Evolutionary conservation across 2,888 invertebrate genomes (phyloP).

Genomic region (Cephus pygmeus): DNA sequence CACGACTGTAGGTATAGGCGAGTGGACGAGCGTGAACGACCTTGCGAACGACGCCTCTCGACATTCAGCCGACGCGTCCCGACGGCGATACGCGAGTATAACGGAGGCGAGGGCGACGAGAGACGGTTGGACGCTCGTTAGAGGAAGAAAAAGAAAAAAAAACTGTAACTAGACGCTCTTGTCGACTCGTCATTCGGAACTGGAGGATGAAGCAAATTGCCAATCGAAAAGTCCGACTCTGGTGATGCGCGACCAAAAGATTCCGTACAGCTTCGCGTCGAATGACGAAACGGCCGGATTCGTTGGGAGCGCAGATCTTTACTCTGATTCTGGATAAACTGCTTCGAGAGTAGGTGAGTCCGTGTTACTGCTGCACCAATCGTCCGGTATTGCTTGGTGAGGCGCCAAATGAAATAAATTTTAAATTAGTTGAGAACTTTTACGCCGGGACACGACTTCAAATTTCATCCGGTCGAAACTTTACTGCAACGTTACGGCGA

Average conservation of each 20-base stretch:
- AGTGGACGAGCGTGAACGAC: neutral
- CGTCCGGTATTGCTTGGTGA: constrained; percentile 38
- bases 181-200: neutral
- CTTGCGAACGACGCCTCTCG: neutral
- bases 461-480: neutral
- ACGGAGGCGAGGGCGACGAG: neutral
- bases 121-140: neutral
- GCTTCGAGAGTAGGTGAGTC: neutral
- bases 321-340: neutral
- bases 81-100: neutral
- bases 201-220: neutral
- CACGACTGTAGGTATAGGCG: neutral
- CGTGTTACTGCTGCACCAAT: neutral
- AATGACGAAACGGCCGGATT: neutral
- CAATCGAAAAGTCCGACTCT: neutral
- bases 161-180: too few species aligned
- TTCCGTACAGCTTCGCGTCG: neutral
- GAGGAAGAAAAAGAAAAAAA: neutral
- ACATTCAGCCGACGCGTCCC: neutral
- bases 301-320: neutral
- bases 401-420: constrained; percentile 47
- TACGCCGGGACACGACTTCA: neutral
- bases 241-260: neutral
- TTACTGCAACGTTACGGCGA: neutral
- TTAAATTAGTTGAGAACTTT: constrained; percentile 48